Evolutionary conservation across 2,113 vertebrate genomes (phyloP).

Genomic region (Sminthopsis crassicaudata): DNA sequence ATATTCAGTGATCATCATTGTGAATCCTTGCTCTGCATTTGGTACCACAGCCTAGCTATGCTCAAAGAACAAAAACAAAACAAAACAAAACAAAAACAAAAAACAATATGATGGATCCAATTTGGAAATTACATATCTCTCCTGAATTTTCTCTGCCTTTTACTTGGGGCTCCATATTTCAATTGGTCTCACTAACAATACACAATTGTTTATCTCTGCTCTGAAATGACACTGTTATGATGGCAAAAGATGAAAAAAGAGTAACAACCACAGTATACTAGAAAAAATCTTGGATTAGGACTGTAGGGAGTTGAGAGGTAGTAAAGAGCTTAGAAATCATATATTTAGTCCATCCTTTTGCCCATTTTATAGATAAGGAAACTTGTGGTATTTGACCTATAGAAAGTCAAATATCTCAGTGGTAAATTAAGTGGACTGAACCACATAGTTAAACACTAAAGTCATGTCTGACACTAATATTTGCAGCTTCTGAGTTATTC

Average conservation of each 20-base stretch:
- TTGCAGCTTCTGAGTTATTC: not conserved
- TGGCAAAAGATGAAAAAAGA: not conserved
- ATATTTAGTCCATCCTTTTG: not conserved
- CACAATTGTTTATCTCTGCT: not conserved
- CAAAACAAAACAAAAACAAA: too few species aligned
- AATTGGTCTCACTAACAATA: not conserved
- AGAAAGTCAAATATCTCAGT: not conserved
- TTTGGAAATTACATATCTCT: not conserved
- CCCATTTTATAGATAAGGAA: not conserved
- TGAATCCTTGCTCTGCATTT: not conserved
- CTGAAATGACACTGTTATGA: not conserved
- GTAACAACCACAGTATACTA: not conserved
- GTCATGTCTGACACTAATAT: not conserved
- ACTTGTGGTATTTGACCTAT: not conserved
- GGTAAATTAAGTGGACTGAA: not conserved
- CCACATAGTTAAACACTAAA: not conserved
- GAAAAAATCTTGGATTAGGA: not conserved
- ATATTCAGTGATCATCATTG: not conserved
- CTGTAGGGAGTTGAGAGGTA: not conserved
- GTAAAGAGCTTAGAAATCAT: not conserved
- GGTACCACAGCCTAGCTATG: not conserved
- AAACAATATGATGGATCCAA: not conserved
- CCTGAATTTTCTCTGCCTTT: not conserved
- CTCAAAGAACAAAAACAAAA: not conserved
- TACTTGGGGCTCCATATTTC: not conserved